phyloP scores from a whole-genome alignment of 1,140 invertebrate genomes.

The Rhopalosiphum padi region DNA sequence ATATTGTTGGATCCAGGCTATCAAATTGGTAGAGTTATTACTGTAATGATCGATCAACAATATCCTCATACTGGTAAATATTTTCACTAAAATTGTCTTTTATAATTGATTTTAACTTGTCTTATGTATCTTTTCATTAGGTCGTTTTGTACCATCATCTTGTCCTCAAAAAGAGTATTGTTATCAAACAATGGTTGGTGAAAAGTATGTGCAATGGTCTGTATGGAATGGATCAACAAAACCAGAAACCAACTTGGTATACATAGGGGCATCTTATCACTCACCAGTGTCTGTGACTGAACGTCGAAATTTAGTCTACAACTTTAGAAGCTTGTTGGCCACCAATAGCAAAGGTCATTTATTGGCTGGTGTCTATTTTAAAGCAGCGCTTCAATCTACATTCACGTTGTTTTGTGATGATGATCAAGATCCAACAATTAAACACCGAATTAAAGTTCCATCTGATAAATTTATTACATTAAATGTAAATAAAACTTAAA shows the following conservation, averaged over 20 bases:
- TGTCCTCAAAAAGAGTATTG: slow-evolving; percentile 71
- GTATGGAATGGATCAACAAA: slow-evolving; percentile 69
- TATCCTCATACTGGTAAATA: slow-evolving; percentile 82
- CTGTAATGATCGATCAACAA: slow-evolving; percentile 82
- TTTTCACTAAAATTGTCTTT: not conserved
- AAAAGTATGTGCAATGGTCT: slow-evolving; percentile 82
- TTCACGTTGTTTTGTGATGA: slow-evolving; percentile 52
- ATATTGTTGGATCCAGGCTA: slow-evolving; percentile 89
- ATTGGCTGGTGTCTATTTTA: slow-evolving; percentile 83
- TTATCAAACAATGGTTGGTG: slow-evolving; percentile 69
- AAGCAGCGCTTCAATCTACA: slow-evolving; percentile 44
- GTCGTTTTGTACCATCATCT: slow-evolving; percentile 82
- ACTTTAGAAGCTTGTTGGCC: slow-evolving; percentile 80
- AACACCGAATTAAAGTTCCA: slow-evolving; percentile 53
- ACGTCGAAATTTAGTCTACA: slow-evolving; percentile 86
- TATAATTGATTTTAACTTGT: not conserved
- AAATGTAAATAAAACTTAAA: slow-evolving; percentile 29
- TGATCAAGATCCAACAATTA: slow-evolving; percentile 28
- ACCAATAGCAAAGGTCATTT: slow-evolving; percentile 82
- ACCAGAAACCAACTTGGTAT: slow-evolving; percentile 71
- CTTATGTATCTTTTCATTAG: slow-evolving; percentile 62
- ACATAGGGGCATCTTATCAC: slow-evolving; percentile 77
- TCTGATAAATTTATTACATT: not conserved
- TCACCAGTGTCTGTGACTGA: slow-evolving; percentile 86
- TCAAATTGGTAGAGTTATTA: slow-evolving; percentile 83